Conservation (phyloP, 2,888 invertebrate genomes). For the Xiphydria camelus region DNA sequence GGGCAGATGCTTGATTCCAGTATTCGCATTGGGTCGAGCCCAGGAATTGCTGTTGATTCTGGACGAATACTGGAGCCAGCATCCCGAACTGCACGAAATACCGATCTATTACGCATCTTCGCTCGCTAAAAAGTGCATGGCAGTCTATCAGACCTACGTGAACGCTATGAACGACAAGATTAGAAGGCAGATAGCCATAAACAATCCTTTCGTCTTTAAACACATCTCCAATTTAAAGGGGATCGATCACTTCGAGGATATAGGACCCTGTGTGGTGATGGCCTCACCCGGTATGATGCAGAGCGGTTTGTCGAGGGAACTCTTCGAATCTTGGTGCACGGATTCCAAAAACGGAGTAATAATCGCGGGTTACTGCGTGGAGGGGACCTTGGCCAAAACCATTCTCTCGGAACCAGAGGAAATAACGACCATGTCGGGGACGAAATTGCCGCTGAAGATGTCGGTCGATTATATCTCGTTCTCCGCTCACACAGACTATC, state of each 20-base stretch:
- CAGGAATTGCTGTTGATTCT: slow-evolving; percentile 90
- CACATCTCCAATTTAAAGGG: slow-evolving; percentile 97
- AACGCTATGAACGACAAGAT: slow-evolving; percentile 99
- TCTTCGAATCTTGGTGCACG: slow-evolving; percentile 99
- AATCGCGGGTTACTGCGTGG: slow-evolving; percentile 94
- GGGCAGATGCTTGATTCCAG: slow-evolving; percentile 97
- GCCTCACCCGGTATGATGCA: slow-evolving; percentile 99
- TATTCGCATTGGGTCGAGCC: slow-evolving; percentile 96
- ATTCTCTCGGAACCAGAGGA: slow-evolving; percentile 98
- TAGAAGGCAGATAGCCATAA: slow-evolving; percentile 92
- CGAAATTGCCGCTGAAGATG: slow-evolving; percentile 94
- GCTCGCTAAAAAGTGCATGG: slow-evolving; percentile 99
- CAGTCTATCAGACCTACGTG: slow-evolving; percentile 98
- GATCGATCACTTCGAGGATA: slow-evolving; percentile 99
- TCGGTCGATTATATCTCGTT: slow-evolving; percentile 99
- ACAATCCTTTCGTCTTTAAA: slow-evolving; percentile 98
- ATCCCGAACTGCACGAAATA: slow-evolving; percentile 96
- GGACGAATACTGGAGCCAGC: slow-evolving; percentile 98
- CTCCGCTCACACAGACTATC: slow-evolving; percentile 98
- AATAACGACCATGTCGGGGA: slow-evolving; percentile 92
- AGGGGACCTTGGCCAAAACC: slow-evolving; percentile 88
- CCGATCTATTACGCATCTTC: slow-evolving; percentile 99
- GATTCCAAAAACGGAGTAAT: slow-evolving; percentile 98
- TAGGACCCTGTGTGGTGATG: slow-evolving; percentile 99
- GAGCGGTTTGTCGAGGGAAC: slow-evolving; percentile 92